Evolutionary conservation across 2,888 invertebrate species (phyloP).

Genomic region (Polydrusus tereticollis): DNA sequence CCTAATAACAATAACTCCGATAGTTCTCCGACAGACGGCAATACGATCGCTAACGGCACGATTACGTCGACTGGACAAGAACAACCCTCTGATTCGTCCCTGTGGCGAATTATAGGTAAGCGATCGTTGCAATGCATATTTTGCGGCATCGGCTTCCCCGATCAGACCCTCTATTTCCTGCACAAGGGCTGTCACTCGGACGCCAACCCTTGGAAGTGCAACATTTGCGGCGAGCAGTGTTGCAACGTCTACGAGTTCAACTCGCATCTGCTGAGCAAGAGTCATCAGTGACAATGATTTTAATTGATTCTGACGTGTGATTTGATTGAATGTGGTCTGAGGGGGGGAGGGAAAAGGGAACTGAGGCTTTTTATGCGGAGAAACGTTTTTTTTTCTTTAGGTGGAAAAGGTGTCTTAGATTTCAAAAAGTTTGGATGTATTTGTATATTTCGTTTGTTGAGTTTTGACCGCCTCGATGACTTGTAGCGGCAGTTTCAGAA

Average conservation of each 20-base stretch:
- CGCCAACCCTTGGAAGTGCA: slow-evolving; percentile 97
- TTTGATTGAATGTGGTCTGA: not conserved
- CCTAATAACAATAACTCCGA: slow-evolving; percentile 66
- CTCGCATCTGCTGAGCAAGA: slow-evolving; percentile 93
- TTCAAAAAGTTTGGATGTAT: not conserved
- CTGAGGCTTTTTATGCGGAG: not conserved
- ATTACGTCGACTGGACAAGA: slow-evolving; percentile 82
- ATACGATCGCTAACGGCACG: slow-evolving; percentile 67
- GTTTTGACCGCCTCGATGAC: no score
- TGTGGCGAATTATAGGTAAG: slow-evolving; percentile 68
- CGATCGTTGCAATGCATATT: slow-evolving; percentile 84
- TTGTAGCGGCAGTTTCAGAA: no score
- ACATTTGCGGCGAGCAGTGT: slow-evolving; percentile 96
- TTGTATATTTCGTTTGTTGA: not conserved
- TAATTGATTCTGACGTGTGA: not conserved
- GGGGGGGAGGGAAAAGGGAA: not conserved
- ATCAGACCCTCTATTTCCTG: slow-evolving; percentile 95
- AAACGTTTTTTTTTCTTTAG: not conserved
- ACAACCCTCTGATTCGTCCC: slow-evolving; percentile 66
- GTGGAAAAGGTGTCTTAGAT: slow-evolving; percentile 15
- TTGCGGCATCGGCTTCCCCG: slow-evolving; percentile 95
- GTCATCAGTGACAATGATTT: slow-evolving; percentile 78
- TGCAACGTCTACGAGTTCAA: slow-evolving; percentile 97
- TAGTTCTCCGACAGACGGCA: slow-evolving; percentile 66
- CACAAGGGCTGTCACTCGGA: slow-evolving; percentile 99